A percentile compares a stretch with the other conserved stretches of the same genome.
Evolutionary conservation across 2,113 vertebrate genomes (phyloP).

Genomic region (Nestor notabilis): DNA sequence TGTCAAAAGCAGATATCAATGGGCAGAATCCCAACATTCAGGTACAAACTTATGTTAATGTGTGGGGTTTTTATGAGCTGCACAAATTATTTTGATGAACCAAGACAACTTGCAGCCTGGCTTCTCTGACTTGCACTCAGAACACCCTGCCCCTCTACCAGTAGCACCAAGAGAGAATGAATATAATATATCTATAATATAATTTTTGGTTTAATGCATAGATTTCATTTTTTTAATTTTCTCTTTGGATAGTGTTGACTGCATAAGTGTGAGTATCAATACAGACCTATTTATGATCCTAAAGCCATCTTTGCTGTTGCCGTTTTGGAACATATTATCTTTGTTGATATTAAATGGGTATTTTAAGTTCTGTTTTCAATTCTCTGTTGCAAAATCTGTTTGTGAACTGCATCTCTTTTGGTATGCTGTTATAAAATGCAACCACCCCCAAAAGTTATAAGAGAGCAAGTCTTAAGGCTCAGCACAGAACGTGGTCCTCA

Average conservation of each 20-base stretch:
- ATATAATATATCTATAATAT: background rate
- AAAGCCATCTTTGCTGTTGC: background rate
- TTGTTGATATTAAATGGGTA: background rate
- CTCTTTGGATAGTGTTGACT: background rate
- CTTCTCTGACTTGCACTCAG: background rate
- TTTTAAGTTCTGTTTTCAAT: background rate
- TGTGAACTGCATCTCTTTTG: background rate
- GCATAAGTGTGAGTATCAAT: background rate
- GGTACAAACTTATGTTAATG: slow-evolving; percentile 73
- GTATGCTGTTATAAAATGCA: background rate
- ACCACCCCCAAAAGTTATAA: background rate
- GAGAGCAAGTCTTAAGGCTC: background rate
- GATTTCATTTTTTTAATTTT: background rate
- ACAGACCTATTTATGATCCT: background rate
- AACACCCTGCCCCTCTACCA: background rate
- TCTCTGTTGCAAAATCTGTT: background rate
- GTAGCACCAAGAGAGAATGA: background rate
- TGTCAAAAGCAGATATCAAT: slow-evolving; percentile 95
- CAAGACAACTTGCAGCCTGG: background rate
- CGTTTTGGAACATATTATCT: background rate
- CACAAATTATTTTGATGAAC: background rate
- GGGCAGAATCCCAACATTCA: slow-evolving; percentile 98
- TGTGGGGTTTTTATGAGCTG: background rate
- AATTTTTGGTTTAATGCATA: background rate
- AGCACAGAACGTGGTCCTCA: background rate